Evolutionary conservation across 2,113 vertebrate species (phyloP).

Genomic region (Chloropsis hardwickii): DNA sequence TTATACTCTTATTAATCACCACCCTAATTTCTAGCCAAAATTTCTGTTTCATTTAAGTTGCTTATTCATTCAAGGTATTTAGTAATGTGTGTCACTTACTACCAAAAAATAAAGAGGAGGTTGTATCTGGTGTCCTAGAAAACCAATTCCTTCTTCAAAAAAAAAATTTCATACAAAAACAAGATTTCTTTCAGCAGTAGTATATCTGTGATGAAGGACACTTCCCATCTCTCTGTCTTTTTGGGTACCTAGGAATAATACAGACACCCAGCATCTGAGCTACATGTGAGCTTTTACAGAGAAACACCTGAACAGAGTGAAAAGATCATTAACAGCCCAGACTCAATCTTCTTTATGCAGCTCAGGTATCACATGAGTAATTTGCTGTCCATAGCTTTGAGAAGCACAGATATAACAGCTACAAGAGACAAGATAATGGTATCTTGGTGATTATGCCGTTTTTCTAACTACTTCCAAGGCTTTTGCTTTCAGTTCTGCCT

Average conservation of each 20-base stretch:
- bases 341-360: slow-evolving; percentile 74
- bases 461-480: slow-evolving; percentile 75
- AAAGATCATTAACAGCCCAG: slow-evolving; percentile 73
- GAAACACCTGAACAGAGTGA: slow-evolving; percentile 65
- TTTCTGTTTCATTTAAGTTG: neutral
- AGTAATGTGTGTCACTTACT: neutral
- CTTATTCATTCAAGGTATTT: neutral
- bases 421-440: slow-evolving; percentile 73
- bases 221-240: slow-evolving; percentile 56
- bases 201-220: slow-evolving; percentile 23
- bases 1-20: neutral
- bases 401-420: slow-evolving; percentile 73
- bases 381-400: slow-evolving; percentile 69
- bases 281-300: slow-evolving; percentile 50
- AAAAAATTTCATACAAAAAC: neutral
- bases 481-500: slow-evolving; percentile 74
- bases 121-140: slow-evolving; percentile 16
- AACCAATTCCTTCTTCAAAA: neutral
- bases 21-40: neutral
- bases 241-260: slow-evolving; percentile 54
- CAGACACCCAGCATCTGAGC: slow-evolving; percentile 40
- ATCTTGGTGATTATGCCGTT: slow-evolving; percentile 72
- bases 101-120: neutral
- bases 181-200: slow-evolving; percentile 33
- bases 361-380: slow-evolving; percentile 76